These are phyloP conservation scores for Turritopsis rubra DNA, from an alignment of 30 jellyfish, hydroid and myxozoan species.

Conservation along the genomic window DNA sequence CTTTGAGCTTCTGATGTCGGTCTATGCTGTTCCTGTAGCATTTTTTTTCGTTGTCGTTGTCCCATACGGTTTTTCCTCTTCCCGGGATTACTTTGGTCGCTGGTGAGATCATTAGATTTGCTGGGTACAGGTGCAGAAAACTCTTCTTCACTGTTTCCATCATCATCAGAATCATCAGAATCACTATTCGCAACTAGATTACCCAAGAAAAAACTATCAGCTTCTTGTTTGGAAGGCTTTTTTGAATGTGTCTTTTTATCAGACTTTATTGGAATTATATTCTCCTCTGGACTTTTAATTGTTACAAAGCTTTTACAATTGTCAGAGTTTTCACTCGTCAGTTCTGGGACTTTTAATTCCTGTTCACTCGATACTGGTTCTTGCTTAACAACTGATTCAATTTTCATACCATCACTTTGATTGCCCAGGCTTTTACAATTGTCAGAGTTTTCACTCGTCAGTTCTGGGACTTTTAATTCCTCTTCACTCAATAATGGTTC, in stretches of 20 bases:
- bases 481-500: too few species aligned
- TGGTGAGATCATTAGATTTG: background rate
- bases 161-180: background rate
- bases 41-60: conserved; percentile 22
- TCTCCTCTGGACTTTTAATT: background rate
- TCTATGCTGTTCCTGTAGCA: background rate
- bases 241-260: background rate
- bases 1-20: background rate
- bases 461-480: background rate
- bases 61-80: conserved; percentile 30
- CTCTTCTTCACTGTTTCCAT: conserved; percentile 4
- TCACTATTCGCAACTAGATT: background rate
- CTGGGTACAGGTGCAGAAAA: conserved; percentile 22
- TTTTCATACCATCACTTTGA: background rate
- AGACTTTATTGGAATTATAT: background rate
- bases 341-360: background rate
- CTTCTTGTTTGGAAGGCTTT: background rate
- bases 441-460: background rate
- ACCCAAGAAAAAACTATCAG: background rate
- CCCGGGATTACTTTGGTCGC: background rate
- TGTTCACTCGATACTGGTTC: too few species aligned
- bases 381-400: background rate
- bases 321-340: background rate
- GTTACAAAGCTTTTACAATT: background rate
- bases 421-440: background rate